Percentiles rank a stretch among this genome's conserved stretches.
phyloP scores from a whole-genome alignment of 2,888 invertebrate genomes.

The Cataglyphis rosenhaueri region DNA sequence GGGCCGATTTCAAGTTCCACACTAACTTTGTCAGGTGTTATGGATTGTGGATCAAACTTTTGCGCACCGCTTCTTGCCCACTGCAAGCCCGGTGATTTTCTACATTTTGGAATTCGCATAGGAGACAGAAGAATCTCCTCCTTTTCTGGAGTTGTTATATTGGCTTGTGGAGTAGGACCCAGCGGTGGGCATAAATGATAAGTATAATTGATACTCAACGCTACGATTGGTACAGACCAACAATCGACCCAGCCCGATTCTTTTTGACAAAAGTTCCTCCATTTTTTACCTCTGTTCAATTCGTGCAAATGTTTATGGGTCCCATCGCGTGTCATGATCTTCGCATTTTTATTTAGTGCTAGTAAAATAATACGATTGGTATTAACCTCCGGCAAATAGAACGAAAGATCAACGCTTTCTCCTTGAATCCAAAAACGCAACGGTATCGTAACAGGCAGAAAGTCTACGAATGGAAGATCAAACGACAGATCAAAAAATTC shows the following conservation, averaged over 20 bases:
- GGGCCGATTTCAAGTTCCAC: conserved; percentile 98
- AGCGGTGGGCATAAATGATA: conserved; percentile 97
- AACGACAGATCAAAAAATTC: conserved; percentile 97
- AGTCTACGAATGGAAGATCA: conserved; percentile 97
- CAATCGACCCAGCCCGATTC: conserved; percentile 96
- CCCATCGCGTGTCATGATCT: conserved; percentile 92
- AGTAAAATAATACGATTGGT: conserved; percentile 93
- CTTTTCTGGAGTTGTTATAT: conserved; percentile 97
- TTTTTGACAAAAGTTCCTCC: conserved; percentile 93
- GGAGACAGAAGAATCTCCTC: conserved; percentile 97
- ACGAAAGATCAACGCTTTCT: conserved; percentile 95
- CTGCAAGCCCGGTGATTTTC: conserved; percentile 90
- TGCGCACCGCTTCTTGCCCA: conserved; percentile 89
- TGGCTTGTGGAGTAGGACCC: conserved; percentile 95
- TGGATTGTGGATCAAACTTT: conserved; percentile 94
- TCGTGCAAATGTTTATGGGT: conserved; percentile 87
- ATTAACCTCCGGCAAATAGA: conserved; percentile 96
- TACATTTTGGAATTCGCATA: conserved; percentile 94
- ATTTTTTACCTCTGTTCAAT: conserved; percentile 87
- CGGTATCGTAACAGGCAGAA: conserved; percentile 95
- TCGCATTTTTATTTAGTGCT: conserved; percentile 95
- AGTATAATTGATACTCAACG: conserved; percentile 94
- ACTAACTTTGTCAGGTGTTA: conserved; percentile 95
- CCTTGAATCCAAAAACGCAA: conserved; percentile 98
- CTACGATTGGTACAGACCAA: conserved; percentile 98